phyloP scores from a whole-genome alignment of 1,140 invertebrate genomes.

The Polypedilum vanderplanki region DNA sequence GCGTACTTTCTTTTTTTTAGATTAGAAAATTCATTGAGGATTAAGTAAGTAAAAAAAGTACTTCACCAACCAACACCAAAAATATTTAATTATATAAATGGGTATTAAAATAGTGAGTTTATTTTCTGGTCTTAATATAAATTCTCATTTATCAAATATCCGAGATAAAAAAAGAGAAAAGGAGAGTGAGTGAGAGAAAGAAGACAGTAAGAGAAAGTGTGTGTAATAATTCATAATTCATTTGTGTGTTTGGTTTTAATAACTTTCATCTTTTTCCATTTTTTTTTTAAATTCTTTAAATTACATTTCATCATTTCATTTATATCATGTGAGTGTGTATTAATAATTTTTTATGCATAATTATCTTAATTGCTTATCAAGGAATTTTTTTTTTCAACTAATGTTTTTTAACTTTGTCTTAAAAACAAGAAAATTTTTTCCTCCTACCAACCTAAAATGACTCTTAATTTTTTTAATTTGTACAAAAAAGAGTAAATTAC shows the following conservation, averaged over 20 bases:
- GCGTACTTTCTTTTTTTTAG: too few species aligned
- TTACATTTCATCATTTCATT: neutral
- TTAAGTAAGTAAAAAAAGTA: neutral
- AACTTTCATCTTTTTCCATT: too few species aligned
- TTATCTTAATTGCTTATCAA: neutral
- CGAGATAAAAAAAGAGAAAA: neutral
- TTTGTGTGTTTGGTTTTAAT: too few species aligned
- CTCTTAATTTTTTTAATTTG: neutral
- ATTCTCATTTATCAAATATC: slow-evolving; percentile 1
- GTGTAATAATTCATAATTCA: too few species aligned
- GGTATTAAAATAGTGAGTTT: neutral
- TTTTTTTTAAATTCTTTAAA: too few species aligned
- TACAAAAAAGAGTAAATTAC: slow-evolving; percentile 19
- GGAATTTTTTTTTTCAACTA: neutral
- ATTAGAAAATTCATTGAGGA: neutral
- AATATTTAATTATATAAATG: neutral
- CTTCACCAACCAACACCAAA: slow-evolving; percentile 16
- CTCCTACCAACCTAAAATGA: neutral
- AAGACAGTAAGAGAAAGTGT: too few species aligned
- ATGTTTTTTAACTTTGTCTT: neutral
- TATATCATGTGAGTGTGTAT: neutral
- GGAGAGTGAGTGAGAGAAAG: too few species aligned
- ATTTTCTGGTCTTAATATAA: neutral
- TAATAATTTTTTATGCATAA: neutral
- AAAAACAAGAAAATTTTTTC: neutral